These are phyloP conservation scores for Stomatorhinus ivindoensis DNA, from an alignment of 2,113 vertebrate species.

Conservation along the genomic window DNA sequence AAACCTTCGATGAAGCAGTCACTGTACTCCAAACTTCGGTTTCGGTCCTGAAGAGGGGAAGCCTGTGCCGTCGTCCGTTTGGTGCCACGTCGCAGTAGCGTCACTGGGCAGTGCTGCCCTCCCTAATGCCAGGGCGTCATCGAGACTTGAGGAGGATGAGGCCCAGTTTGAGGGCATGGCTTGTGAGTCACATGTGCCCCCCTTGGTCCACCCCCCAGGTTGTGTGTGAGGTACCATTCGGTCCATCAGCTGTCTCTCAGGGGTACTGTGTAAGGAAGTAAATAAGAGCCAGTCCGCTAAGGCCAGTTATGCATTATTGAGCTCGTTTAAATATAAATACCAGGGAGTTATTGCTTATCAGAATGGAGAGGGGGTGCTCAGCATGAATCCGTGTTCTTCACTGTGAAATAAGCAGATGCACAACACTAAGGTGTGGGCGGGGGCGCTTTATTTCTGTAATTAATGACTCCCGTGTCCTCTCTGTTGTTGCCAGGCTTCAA, in stretches of 20 bases:
- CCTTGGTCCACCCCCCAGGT: conserved; percentile 76
- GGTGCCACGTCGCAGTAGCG: not conserved
- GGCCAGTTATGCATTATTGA: not conserved
- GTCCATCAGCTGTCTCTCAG: conserved; percentile 46
- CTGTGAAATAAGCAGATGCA: conserved; percentile 6
- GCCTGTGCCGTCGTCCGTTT: not conserved
- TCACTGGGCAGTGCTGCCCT: not conserved
- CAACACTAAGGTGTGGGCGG: not conserved
- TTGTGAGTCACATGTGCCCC: conserved; percentile 57
- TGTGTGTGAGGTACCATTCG: conserved; percentile 81
- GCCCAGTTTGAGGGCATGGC: not conserved
- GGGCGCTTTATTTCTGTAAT: conserved; percentile 25
- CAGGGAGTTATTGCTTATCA: conserved; percentile 2
- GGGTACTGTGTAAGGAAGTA: not conserved
- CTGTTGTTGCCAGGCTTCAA: conserved; percentile 40
- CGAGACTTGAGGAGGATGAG: not conserved
- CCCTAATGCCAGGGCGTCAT: conserved; percentile 46
- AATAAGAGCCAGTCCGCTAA: not conserved
- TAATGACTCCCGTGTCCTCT: conserved; percentile 30
- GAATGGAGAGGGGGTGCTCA: not conserved
- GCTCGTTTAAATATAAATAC: conserved; percentile 14
- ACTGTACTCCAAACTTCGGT: not conserved
- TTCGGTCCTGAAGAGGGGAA: not conserved
- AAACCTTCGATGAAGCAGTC: not conserved
- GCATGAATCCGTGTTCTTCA: not conserved